Evolutionary conservation across 2,113 vertebrate species (phyloP), one percentile per base, ranked within the genome.

Genomic region (Pseudopodoces humilis): DNA sequence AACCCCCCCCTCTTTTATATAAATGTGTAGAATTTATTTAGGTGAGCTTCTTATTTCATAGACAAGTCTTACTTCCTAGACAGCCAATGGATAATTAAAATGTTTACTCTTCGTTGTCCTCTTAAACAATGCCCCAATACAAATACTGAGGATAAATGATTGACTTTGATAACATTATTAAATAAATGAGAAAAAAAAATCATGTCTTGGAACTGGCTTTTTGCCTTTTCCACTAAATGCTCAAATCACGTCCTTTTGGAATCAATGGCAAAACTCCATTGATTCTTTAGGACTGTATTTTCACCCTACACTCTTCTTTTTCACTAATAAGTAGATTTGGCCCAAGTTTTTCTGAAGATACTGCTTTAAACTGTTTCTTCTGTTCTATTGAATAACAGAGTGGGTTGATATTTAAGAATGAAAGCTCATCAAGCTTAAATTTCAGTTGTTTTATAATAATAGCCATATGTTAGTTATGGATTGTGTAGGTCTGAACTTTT

Each of bases 401-500:
- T 33, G 70, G 18, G 37, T 70, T 91, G 94, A 90, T 94, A 92
- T 81, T 97, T 94, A 82, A 86, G 90, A 95, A 92, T 81, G 96
- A 94, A 96, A 94, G 64, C 76, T 95, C 94, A 93, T 96, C 83
- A 86, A 90, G 79, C 94, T 96, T 92, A 92, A 53, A 90, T 88
- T 92, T 81, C 96, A 75, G 41, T 90, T 96, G 72, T 93, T 95
- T 88, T 83, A 79, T 96, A 93, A 96, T 96, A 95, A 88, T 86
- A 90, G 86, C 85, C 94, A 95, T 64, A 88, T 96, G 96, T 67
- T 90, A 68, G 78, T 85, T 91, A 63, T 63, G 87, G 64, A 78
- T 92, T 84, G 59, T 95, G 89, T 88, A 92, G 96, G 67, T 59
- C 82, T 96, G 64, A 97, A 97, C 92, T 95, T 94, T 90, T 62